Conservation (phyloP, 2,113 vertebrate genomes). For the Emydocephalus ijimae region DNA sequence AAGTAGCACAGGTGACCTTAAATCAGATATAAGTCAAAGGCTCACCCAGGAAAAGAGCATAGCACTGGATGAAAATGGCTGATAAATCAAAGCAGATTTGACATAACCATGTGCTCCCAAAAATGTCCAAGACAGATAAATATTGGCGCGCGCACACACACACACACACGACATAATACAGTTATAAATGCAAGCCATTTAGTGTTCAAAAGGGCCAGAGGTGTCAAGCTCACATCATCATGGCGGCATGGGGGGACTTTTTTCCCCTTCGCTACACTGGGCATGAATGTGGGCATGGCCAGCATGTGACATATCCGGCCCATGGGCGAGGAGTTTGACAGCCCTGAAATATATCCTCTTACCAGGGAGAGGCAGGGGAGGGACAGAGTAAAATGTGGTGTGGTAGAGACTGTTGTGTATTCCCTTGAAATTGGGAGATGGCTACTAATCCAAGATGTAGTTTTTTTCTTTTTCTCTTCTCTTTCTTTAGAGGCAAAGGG, state of each 20-base stretch:
- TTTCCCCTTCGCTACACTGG: too few relatives aligned
- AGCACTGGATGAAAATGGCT: slow-evolving; percentile 41
- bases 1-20: slow-evolving; percentile 61
- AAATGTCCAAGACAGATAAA: not conserved
- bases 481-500: not conserved
- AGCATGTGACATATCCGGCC: too few relatives aligned
- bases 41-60: slow-evolving; percentile 27
- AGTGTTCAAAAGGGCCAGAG: not conserved
- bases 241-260: too few relatives aligned
- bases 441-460: not conserved
- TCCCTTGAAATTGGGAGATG: not conserved
- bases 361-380: accelerated
- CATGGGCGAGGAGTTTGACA: too few relatives aligned
- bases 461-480: not conserved
- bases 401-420: not conserved
- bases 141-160: not conserved
- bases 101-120: slow-evolving; percentile 40
- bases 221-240: too few relatives aligned
- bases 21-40: slow-evolving; percentile 50
- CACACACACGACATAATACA: not conserved
- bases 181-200: not conserved
- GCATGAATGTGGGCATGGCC: too few relatives aligned
- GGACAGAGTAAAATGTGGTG: not conserved
- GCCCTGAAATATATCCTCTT: slow-evolving; percentile 22
- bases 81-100: slow-evolving; percentile 59